These are phyloP conservation scores for Biston stratarius DNA, from an alignment of 2,888 invertebrate genomes.

Conservation along the genomic window DNA sequence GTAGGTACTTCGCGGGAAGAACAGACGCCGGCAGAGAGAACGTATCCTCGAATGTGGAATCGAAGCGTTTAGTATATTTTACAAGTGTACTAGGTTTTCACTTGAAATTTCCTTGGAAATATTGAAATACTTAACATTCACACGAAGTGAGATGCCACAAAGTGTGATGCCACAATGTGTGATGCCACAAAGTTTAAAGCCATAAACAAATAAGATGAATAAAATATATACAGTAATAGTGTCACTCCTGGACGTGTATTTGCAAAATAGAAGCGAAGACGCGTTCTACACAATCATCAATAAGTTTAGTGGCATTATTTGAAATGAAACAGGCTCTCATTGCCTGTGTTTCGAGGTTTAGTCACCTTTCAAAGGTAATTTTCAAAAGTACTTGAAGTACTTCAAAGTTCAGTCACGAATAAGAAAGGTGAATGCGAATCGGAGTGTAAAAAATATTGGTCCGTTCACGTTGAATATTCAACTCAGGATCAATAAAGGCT, in stretches of 20 bases:
- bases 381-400: slow-evolving; percentile 49
- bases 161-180: too few species aligned
- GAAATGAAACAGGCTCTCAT: slow-evolving; percentile 34
- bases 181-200: too few species aligned
- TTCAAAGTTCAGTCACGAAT: slow-evolving; percentile 62
- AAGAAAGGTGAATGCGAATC: slow-evolving; percentile 61
- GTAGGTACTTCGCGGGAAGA: too few species aligned
- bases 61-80: too few species aligned
- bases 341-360: slow-evolving; percentile 38
- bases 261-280: slow-evolving; percentile 27
- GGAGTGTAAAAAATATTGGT: slow-evolving; percentile 63
- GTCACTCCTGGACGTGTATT: slow-evolving; percentile 17
- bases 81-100: too few species aligned
- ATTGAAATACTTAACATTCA: too few species aligned
- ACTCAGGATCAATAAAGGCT: slow-evolving; percentile 55
- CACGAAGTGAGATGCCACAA: too few species aligned
- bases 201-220: neutral
- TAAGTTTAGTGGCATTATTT: slow-evolving; percentile 37
- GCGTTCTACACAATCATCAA: slow-evolving; percentile 37
- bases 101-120: too few species aligned
- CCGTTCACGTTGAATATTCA: slow-evolving; percentile 58
- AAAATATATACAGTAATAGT: slow-evolving; percentile 9
- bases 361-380: slow-evolving; percentile 51
- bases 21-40: too few species aligned
- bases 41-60: too few species aligned